Base-by-base conservation (phyloP, 30 jellyfish, hydroid and myxozoan species). In the Turritopsis dohrnii region DNA sequence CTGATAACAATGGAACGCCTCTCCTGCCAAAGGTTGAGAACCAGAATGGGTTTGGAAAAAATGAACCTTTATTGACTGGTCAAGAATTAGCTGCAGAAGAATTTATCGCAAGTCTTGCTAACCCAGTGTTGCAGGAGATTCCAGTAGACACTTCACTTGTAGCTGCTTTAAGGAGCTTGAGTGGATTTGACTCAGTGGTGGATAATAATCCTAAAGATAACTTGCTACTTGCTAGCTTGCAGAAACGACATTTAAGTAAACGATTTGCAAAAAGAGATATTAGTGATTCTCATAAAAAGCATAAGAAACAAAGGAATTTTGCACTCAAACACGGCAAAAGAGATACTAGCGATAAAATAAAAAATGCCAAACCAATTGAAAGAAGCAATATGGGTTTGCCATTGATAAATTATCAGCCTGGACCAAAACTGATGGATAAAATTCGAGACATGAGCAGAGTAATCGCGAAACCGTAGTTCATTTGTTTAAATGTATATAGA, bases 381-480 rank as follows among this genome's bases (percentile, higher is more conserved):
- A 81, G 96, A 65, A 88, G 96, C 82, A 88, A 84, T 60, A 76
- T 88, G 92, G 83, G 89, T 71, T 82, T 84, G 31, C 98, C 98
- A 16, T 27, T 90, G 16, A 74, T 84, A 1, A 79, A 76, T 71
- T n/a, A 52, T 21, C 92, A 85, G 27, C 90, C 89, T 20, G 98
- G 96, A 21, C 98, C 98, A 19, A 92, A 92, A 71, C 74, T 92
- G 53, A 88, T 92, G 96, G 98, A 92, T 83, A 92, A 89, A 74
- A 92, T 92, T 21, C 85, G 98, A 74, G 98, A 92, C 83, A 92
- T 92, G 92, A 84, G 98, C 66, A 84, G 96, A 89, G 88, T 92
- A 8, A 92, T 92, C 21, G 96, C 96, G 29, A 92, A 96, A 21
- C 98, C 98, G 7, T 91, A 84, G 52, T 41, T 41, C 60, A 3